These are phyloP conservation scores for Bolborhynchus lineola DNA, from an alignment of 2,113 vertebrate genomes.

Conservation along the genomic window DNA sequence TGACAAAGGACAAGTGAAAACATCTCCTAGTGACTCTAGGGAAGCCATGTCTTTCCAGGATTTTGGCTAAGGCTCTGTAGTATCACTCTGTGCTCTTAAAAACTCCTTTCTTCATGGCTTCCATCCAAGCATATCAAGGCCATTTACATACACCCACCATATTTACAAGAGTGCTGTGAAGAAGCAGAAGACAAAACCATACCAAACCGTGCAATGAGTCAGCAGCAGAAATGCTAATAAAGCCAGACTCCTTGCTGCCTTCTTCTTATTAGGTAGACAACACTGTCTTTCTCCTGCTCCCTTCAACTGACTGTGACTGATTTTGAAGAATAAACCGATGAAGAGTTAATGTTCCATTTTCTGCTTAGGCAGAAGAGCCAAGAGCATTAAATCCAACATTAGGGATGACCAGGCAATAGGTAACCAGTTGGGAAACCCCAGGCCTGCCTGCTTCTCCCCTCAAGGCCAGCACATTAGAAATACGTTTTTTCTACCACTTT, in stretches of 20 bases:
- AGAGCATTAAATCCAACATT: neutral
- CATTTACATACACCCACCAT: constrained; percentile 47
- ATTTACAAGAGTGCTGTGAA: constrained; percentile 43
- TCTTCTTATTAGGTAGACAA: neutral
- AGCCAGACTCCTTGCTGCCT: neutral
- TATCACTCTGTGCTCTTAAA: neutral
- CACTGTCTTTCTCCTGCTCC: neutral
- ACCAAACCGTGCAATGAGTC: neutral
- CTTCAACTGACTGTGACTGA: neutral
- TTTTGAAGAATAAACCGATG: neutral
- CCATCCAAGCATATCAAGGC: neutral
- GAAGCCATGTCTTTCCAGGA: neutral
- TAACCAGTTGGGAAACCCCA: neutral
- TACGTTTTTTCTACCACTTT: neutral
- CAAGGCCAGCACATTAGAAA: neutral
- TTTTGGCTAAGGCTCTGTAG: neutral
- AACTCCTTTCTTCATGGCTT: constrained; percentile 23
- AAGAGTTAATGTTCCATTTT: neutral
- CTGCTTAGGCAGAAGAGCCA: neutral
- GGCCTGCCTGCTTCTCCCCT: neutral
- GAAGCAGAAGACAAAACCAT: constrained; percentile 59
- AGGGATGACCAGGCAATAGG: neutral
- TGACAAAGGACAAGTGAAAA: neutral
- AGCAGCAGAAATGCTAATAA: constrained; percentile 23
- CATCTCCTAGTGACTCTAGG: neutral